Evolutionary conservation across 2,888 invertebrate species (phyloP), one percentile per base, ranked within the genome.

Genomic region (Miltochrista miniata): DNA sequence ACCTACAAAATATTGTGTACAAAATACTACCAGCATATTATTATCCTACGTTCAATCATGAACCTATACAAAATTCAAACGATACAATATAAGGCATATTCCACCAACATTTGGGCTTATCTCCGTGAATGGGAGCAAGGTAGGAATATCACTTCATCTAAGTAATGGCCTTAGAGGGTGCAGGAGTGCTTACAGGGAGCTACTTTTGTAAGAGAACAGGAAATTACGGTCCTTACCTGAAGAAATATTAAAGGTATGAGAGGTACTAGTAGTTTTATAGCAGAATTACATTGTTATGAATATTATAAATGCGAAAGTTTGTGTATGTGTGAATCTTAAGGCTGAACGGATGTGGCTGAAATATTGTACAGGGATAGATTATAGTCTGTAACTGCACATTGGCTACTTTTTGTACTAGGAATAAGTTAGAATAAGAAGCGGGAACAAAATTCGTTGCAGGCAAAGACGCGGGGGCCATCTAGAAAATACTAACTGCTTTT

Each of bases 181-280:
- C 36, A 31, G 18, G 33, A 45, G 45, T 39, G 31, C 47, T 50
- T 30, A 10, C 38, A 46, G 51, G 42, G 39, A 48, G 43, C 63
- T 44, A 66, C 59, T 67, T 66, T 59, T 59, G 51, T 48, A 52
- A 45, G 48, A 49, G 51, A 39, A 7, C 45, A 61, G 68, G 65
- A 66, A 64, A 66, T 66, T 67, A 64, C 56, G 38, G 42, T 38
- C 44, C 54, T 51, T 42, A 46, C 40, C 46, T 44, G 41, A 34
- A 24, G 5, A n/a, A 15, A 12, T 37, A 45, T 18, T 18, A 42
- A 56, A 43, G 7, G 14, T 56, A 52, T 51, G 54, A 48, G 41
- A 7, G 37, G 7, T 36, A 7, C 18, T 13, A 11, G 30, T n/a
- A 36, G 29, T 15, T 38, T 11, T 14, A 44, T 37, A 43, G 29